A percentile compares a stretch with the other conserved stretches of the same genome.
Evolutionary conservation across 35 echinoderm and acorn worm species (phyloP).

Genomic region (Patiria miniata): DNA sequence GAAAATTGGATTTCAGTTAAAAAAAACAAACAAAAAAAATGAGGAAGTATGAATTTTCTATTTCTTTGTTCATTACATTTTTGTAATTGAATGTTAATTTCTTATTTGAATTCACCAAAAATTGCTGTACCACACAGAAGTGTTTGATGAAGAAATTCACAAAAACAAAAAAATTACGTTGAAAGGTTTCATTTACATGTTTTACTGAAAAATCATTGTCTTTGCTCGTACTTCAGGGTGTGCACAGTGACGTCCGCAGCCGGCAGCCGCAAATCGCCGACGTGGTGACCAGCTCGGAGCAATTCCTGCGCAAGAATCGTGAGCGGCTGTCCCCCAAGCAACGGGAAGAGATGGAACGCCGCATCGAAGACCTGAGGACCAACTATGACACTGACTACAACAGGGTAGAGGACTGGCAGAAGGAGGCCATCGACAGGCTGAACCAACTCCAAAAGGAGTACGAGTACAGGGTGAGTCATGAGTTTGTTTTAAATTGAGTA

Average conservation of each 20-base stretch:
- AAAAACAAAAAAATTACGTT: too few relatives aligned
- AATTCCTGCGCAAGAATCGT: constrained; percentile 78
- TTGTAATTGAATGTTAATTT: too few relatives aligned
- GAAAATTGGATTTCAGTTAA: too few relatives aligned
- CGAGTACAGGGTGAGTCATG: constrained; percentile 56
- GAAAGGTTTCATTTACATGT: too few relatives aligned
- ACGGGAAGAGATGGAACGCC: constrained; percentile 59
- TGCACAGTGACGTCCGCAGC: constrained; percentile 59
- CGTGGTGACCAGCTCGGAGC: constrained; percentile 65
- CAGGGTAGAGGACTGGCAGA: constrained; percentile 67
- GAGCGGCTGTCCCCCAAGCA: constrained; percentile 71
- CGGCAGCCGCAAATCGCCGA: constrained; percentile 63
- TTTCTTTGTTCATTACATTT: too few relatives aligned
- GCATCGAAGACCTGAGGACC: constrained; percentile 38
- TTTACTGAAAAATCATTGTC: too few relatives aligned
- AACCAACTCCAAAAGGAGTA: constrained; percentile 72
- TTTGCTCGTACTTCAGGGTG: constrained; percentile 11
- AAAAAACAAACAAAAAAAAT: too few relatives aligned
- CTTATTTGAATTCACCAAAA: too few relatives aligned
- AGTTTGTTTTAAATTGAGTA: too few relatives aligned
- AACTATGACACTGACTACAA: constrained; percentile 74
- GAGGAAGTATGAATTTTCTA: too few relatives aligned
- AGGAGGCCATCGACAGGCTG: constrained; percentile 59
- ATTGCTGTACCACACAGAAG: too few relatives aligned
- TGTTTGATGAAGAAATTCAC: too few relatives aligned